phyloP scores from a whole-genome alignment of 1,140 invertebrate genomes.

The Euura saliciscinereae region DNA sequence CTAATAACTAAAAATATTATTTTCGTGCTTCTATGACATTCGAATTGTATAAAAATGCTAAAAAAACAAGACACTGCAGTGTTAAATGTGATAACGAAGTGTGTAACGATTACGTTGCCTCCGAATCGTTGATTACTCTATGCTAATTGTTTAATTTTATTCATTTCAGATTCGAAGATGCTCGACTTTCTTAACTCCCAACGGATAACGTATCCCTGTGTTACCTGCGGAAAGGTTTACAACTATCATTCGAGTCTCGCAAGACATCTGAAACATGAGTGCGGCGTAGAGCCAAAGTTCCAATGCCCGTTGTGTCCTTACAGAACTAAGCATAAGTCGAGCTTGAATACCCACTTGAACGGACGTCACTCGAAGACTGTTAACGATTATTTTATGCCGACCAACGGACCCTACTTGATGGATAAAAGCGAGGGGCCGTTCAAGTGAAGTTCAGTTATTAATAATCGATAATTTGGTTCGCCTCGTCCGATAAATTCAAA shows the following conservation, averaged over 20 bases:
- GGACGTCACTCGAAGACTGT: slow-evolving; percentile 49
- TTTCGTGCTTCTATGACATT: background rate
- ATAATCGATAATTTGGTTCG: no score
- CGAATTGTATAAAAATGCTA: no score
- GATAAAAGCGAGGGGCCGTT: background rate
- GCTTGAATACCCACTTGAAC: slow-evolving; percentile 50
- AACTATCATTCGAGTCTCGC: slow-evolving; percentile 56
- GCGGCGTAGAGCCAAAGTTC: slow-evolving; percentile 55
- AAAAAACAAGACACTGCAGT: no score
- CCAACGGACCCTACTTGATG: background rate
- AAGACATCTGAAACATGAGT: slow-evolving; percentile 62
- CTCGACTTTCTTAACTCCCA: slow-evolving; percentile 31
- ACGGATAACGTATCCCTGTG: slow-evolving; percentile 51
- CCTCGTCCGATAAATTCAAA: no score
- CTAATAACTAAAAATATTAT: slow-evolving; percentile 27
- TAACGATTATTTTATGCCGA: slow-evolving; percentile 36
- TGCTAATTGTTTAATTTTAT: slow-evolving; percentile 32
- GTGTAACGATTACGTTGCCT: no score
- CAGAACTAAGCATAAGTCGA: slow-evolving; percentile 48
- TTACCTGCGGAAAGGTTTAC: slow-evolving; percentile 55
- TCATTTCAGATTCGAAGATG: slow-evolving; percentile 39
- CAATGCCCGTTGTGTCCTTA: slow-evolving; percentile 56
- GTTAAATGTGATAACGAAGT: no score
- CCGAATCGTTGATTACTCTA: slow-evolving; percentile 4
- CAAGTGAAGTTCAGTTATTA: background rate